These are phyloP conservation scores for Metopia argyrocephala DNA, from an alignment of 2,888 invertebrate genomes.

Conservation along the genomic window DNA sequence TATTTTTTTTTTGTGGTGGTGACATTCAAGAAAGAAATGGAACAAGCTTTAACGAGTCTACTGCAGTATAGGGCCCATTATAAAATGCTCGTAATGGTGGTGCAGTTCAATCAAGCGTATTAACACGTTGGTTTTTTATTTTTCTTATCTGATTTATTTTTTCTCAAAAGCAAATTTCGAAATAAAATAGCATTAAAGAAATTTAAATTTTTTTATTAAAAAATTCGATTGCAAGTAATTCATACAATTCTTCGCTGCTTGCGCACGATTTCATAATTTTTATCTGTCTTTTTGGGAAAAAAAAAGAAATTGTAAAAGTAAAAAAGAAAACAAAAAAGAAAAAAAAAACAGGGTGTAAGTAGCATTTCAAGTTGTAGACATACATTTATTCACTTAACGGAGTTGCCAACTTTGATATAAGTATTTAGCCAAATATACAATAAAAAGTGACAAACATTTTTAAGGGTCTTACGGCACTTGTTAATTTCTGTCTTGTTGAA, in stretches of 20 bases:
- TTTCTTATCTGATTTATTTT: slow-evolving; percentile 30
- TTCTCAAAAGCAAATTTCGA: slow-evolving; percentile 50
- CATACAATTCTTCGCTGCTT: slow-evolving; percentile 45
- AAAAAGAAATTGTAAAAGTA: slow-evolving; percentile 3
- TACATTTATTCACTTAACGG: background rate
- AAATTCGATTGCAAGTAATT: slow-evolving; percentile 55
- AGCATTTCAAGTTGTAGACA: slow-evolving; percentile 38
- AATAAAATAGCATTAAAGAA: slow-evolving; percentile 53
- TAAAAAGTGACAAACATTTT: background rate
- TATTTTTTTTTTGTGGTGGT: slow-evolving; percentile 33
- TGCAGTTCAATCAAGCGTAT: slow-evolving; percentile 60
- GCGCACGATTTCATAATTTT: slow-evolving; percentile 56
- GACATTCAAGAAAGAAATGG: slow-evolving; percentile 31
- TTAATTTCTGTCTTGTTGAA: no score
- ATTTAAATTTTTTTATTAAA: slow-evolving; percentile 9
- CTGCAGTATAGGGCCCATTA: slow-evolving; percentile 33
- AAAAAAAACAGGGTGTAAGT: slow-evolving; percentile 19
- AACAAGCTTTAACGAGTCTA: background rate
- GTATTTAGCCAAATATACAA: slow-evolving; percentile 1
- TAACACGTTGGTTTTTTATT: slow-evolving; percentile 58
- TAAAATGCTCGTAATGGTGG: slow-evolving; percentile 39
- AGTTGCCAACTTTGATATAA: no score
- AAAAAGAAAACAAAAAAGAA: slow-evolving; percentile 4
- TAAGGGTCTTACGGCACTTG: no score
- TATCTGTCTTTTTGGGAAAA: slow-evolving; percentile 8